Evolutionary conservation across 2,888 invertebrate species (phyloP), one percentile per base, ranked within the genome.

Genomic region (Microplitis manilae): DNA sequence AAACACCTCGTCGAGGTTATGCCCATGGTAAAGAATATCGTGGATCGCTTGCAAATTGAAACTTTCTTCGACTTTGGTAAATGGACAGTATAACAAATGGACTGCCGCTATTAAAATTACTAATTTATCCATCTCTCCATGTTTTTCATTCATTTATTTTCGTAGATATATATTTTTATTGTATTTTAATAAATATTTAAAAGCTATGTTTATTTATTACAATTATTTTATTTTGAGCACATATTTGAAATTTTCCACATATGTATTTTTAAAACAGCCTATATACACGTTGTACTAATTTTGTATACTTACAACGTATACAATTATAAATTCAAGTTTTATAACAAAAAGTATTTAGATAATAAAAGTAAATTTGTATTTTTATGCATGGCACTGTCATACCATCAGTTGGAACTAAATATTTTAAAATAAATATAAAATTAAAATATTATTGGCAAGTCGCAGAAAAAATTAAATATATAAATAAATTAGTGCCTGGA

Each of bases 61-160:
- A 91, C 98, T 99, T 92, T 99, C 99, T 91, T 99, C 99, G 72
- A 99, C 99, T 94, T 99, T 99, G 5, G 98, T 98, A 89, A 95
- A 98, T 73, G 99, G 99, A 87, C 98, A 97, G 85, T 96, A 92
- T 80, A 97, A 90, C 77, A 98, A 91, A 90, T 97, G 96, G 84
- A 95, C 93, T 84, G 94, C 93, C 79, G 96, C 95, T 84, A 95
- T 92, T 83, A 95, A 90, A 88, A 95, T 93, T 85, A 96, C 90
- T 89, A 96, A 91, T 87, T 94, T 93, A 89, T 94, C 94, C 95
- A 96, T 95, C 85, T 83, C 74, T 9, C 50, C 50, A 69, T 60
- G 59, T 75, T 20, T 73, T 62, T 67, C 59, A 75, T 72, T 72
- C 74, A 78, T 81, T 77, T 79, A 75, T 73, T 75, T 50, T 50